Evolutionary conservation across 1,140 invertebrate genomes (phyloP), one percentile per base, ranked within the genome.

Genomic region (Zaprionus taronus): DNA sequence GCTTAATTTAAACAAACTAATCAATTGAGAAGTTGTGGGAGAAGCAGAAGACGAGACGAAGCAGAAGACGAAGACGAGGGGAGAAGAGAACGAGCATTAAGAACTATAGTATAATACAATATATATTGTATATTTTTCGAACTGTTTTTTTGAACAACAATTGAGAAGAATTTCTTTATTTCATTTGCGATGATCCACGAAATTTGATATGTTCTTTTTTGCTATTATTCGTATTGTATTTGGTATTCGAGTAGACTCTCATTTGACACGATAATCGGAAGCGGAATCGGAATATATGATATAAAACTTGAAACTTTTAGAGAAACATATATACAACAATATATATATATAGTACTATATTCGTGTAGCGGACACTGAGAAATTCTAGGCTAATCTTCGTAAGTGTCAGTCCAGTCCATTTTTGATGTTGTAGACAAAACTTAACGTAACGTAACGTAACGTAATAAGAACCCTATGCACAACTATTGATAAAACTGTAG

Each of bases 401-500:
- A 26, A 56, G 51, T 76, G 53, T 64, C 57, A 74, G 58, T 72
- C 70, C 83, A 87, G 83, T 86, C 84, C 84, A 87, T 87, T 87
- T 84, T 87, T 84, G 84, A 87, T 87, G 84, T 89, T 89, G 81
- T 89, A 90, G 72, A 34, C 22, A 71, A 65, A 53, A 64, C 31
- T 34, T 34, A 67, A 82, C 17, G 14, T 26, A 44, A 69, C 60
- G 47, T 34, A 67, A 82, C 17, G 14, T 26, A 44, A 69, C 60
- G 47, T 9, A 62, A 53, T 74, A 63, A 72, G 61, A 47, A 68
- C 12, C 22, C 56, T 73, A 73, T 69, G 38, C 71, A 76, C 72
- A 71, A 44, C 41, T 47, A 51, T 51, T 2, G 47, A 51, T 51
- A 24, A 34, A 34, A 49, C 47, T 62, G 47, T 75, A 65, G 38